Conservation (phyloP, 1,140 invertebrate genomes). For the Hermetia illucens region DNA sequence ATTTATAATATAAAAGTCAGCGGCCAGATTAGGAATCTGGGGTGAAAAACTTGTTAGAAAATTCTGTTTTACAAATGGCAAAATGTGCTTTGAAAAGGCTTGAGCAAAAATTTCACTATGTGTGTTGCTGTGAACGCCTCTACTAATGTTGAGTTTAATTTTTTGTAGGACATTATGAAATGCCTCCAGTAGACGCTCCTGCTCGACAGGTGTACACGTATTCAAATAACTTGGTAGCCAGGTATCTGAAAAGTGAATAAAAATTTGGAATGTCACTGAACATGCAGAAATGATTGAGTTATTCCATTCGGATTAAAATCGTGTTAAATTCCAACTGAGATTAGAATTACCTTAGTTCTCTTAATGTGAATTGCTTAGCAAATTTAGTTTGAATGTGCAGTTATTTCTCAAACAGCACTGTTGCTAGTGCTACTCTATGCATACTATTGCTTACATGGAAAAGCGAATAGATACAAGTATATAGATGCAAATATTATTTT, state of each 20-base stretch:
- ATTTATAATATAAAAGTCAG: constrained; percentile 14
- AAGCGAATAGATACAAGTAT: no score
- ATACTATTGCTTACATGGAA: no score
- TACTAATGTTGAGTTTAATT: no score
- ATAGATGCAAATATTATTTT: no score
- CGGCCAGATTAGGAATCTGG: constrained; percentile 20
- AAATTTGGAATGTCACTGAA: background rate
- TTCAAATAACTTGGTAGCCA: constrained; percentile 24
- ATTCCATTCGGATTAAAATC: background rate
- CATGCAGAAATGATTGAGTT: background rate
- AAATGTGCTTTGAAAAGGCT: constrained; percentile 17
- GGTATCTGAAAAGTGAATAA: constrained; percentile 7
- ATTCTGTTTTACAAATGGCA: constrained; percentile 20
- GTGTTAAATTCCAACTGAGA: no score
- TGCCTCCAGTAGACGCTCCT: constrained; percentile 21
- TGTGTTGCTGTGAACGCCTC: background rate
- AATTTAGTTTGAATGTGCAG: no score
- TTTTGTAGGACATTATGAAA: constrained; percentile 17
- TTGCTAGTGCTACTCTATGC: no score
- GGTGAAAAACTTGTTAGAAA: constrained; percentile 14
- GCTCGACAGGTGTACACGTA: constrained; percentile 17
- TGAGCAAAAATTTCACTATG: constrained; percentile 9
- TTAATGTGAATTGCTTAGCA: no score
- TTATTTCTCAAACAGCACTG: no score
- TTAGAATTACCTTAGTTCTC: no score